Evolutionary conservation across 1,140 invertebrate species (phyloP).

Genomic region (Adelges cooleyi): DNA sequence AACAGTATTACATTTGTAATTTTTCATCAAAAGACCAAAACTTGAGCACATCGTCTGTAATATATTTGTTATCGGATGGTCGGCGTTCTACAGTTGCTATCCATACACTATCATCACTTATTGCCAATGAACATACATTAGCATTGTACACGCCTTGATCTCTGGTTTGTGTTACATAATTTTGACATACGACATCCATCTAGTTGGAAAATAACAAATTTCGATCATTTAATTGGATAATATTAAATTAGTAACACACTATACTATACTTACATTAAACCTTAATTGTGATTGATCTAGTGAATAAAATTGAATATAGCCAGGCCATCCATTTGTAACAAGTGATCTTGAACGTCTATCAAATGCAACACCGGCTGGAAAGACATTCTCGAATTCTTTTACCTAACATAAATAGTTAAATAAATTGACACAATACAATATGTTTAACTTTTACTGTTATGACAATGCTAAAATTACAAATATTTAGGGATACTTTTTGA

Average conservation of each 20-base stretch:
- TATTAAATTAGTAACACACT: background rate
- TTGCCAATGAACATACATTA: conserved; percentile 53
- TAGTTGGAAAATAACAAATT: conserved; percentile 38
- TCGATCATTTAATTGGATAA: background rate
- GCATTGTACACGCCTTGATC: conserved; percentile 50
- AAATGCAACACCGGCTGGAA: conserved; percentile 51
- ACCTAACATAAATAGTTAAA: conserved; percentile 36
- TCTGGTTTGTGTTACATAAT: conserved; percentile 54
- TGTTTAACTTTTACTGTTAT: too few species aligned
- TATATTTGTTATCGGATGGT: conserved; percentile 43
- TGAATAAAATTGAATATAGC: conserved; percentile 71
- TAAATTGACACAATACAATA: background rate
- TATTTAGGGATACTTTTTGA: background rate
- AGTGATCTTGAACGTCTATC: conserved; percentile 55
- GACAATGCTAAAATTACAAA: too few species aligned
- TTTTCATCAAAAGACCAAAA: conserved; percentile 58
- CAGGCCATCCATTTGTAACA: conserved; percentile 62
- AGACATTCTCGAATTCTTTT: conserved; percentile 40
- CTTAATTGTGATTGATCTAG: conserved; percentile 52
- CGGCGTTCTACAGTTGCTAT: conserved; percentile 63
- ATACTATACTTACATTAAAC: conserved; percentile 53
- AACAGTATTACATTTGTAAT: conserved; percentile 6
- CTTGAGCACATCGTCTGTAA: conserved; percentile 58
- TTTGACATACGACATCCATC: conserved; percentile 63
- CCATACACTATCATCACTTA: conserved; percentile 59